Evolutionary conservation across 1,140 invertebrate genomes (phyloP), one percentile per base, ranked within the genome.

Genomic region (Zaprionus taronus): DNA sequence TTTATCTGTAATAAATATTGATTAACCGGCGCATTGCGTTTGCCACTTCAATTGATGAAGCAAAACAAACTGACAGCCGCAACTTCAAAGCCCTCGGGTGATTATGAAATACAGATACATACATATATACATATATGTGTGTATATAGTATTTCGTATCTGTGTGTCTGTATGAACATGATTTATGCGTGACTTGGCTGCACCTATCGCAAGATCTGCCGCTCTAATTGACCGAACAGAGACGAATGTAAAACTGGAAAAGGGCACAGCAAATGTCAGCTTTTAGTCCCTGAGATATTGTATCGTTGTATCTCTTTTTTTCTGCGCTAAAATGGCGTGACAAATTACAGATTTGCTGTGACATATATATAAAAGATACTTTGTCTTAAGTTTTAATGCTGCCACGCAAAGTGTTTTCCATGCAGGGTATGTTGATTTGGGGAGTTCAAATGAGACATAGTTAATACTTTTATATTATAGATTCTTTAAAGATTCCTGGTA

Each of bases 271-370:
- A 76, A 76, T 72, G 61, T 66, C 51, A 58, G 56, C 17, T 38
- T 57, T 41, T 60, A 31, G 24, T 36, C 65, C 24, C 41, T 22
- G 20, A 72, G 62, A 72, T 71, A 56, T 55, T 65, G 62, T 65
- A 58, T 72, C 69, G 64, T 28, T 4, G n/a, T 47, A 0, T 17
- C 6, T 44, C 17, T 58, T 26, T 22, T 22, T n/a, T 4, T 26
- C 36, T 41, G 68, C 20, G 61, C 41, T 55, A 74, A 78, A 77
- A 70, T 51, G 62, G 56, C 71, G 70, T 80, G 78, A 80, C 78
- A 80, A 78, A 80, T 78, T 70, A 63, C 65, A 61, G 79, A 74
- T 78, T 80, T 74, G 67, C 63, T 80, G 74, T 78, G 79, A 78
- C 79, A 80, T 80, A 76, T 64, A 80, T 71, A 76, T 76, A 65